Evolutionary conservation across 2,888 invertebrate genomes (phyloP).

Genomic region (Pseudolycoriella hygida): DNA sequence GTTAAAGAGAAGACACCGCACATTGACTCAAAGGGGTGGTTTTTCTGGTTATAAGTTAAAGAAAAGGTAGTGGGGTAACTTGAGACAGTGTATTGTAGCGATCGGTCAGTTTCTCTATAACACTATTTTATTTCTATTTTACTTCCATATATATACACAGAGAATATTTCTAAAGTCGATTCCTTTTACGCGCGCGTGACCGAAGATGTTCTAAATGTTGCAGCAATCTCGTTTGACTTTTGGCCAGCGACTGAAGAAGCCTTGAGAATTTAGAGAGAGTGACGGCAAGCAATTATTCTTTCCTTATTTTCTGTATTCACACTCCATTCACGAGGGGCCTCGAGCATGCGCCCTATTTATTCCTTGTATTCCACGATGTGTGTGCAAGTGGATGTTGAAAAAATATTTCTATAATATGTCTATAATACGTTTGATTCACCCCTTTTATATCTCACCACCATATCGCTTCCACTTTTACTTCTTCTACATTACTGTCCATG

Average conservation of each 20-base stretch:
- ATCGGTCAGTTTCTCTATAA: conserved; percentile 11
- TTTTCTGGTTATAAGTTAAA: conserved; percentile 7
- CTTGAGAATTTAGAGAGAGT: conserved; percentile 11
- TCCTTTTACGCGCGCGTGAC: conserved; percentile 13
- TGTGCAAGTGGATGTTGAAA: background rate
- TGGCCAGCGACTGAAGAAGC: conserved; percentile 13
- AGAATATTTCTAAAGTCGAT: conserved; percentile 4
- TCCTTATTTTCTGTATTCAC: conserved; percentile 9
- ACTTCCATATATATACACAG: conserved; percentile 3
- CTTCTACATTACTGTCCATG: conserved; percentile 5
- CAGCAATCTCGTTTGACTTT: conserved; percentile 14
- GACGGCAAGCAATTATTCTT: conserved; percentile 9
- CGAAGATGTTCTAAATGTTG: conserved; percentile 11
- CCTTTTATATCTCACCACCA: conserved; percentile 7
- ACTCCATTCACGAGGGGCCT: conserved; percentile 5
- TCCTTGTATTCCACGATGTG: background rate
- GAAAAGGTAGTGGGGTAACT: conserved; percentile 11
- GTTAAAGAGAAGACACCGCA: conserved; percentile 9
- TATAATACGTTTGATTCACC: conserved; percentile 9
- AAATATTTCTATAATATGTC: conserved; percentile 3
- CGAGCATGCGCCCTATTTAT: conserved; percentile 10
- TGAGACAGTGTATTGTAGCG: conserved; percentile 10
- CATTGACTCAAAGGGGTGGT: conserved; percentile 10
- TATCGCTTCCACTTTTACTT: conserved; percentile 9
- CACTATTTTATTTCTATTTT: conserved; percentile 8